These are phyloP conservation scores for Meles meles DNA, from an alignment of 2,113 vertebrate genomes.

Conservation along the genomic window DNA sequence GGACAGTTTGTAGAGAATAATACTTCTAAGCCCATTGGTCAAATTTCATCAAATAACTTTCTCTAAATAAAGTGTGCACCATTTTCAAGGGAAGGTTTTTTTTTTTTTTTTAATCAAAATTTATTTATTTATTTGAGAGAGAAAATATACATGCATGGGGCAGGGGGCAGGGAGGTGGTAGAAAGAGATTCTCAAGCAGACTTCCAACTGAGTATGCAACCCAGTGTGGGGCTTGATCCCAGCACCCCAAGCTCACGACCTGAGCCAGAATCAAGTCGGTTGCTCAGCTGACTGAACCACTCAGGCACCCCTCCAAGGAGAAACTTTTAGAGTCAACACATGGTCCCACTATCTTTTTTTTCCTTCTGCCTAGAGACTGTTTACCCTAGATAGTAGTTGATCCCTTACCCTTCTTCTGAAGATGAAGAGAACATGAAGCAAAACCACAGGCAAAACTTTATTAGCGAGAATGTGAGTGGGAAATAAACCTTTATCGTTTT, in stretches of 20 bases:
- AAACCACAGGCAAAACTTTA: background rate
- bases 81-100: conserved; percentile 6
- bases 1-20: background rate
- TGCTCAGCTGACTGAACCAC: background rate
- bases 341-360: background rate
- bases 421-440: background rate
- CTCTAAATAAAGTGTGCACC: background rate
- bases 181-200: background rate
- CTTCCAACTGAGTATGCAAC: background rate
- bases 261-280: background rate
- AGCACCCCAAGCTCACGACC: background rate
- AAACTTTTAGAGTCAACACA: background rate
- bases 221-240: background rate
- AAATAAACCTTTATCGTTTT: background rate
- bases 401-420: background rate
- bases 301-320: background rate
- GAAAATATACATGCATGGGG: background rate
- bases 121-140: background rate
- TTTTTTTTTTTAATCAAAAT: background rate
- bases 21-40: background rate
- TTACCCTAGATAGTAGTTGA: background rate
- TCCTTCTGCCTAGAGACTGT: background rate
- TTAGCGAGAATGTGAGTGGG: background rate
- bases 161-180: background rate
- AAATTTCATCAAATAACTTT: background rate